These are phyloP conservation scores for Leptinotarsa peninsularis DNA, from an alignment of 2,888 invertebrate species.

Conservation along the genomic window DNA sequence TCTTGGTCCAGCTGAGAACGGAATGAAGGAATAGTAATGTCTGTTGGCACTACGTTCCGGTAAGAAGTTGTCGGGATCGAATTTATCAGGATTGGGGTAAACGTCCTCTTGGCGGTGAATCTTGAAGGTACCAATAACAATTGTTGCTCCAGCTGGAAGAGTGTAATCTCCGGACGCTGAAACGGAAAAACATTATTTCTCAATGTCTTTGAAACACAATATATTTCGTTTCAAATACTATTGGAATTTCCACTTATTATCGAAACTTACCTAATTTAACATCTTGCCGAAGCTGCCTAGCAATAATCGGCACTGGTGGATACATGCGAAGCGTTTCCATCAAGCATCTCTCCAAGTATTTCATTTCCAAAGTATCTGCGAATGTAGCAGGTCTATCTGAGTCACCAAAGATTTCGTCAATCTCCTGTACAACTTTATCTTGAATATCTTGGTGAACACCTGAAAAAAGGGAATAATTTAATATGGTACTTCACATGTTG, in stretches of 20 bases:
- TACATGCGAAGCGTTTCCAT: conserved; percentile 82
- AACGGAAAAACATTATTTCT: conserved; percentile 39
- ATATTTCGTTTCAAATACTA: too few species aligned
- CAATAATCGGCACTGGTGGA: conserved; percentile 84
- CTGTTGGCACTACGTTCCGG: conserved; percentile 80
- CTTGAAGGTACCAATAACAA: conserved; percentile 75
- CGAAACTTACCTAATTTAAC: conserved; percentile 72
- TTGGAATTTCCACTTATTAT: too few species aligned
- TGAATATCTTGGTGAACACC: conserved; percentile 81
- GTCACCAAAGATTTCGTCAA: conserved; percentile 82
- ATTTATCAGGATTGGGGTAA: conserved; percentile 78
- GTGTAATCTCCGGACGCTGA: conserved; percentile 73
- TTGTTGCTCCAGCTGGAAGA: conserved; percentile 78
- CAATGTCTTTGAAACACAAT: too few species aligned
- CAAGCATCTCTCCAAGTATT: conserved; percentile 83
- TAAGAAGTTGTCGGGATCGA: conserved; percentile 84
- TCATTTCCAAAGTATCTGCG: conserved; percentile 83
- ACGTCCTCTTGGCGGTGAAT: conserved; percentile 76
- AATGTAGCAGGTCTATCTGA: conserved; percentile 82
- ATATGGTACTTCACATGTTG: background rate
- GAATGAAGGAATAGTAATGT: conserved; percentile 84
- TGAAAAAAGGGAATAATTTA: background rate
- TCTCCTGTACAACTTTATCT: conserved; percentile 78
- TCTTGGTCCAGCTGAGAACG: conserved; percentile 84
- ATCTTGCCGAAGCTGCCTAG: conserved; percentile 77